phyloP scores from a whole-genome alignment of 2,888 invertebrate genomes.

The Quadroppia sp. region DNA sequence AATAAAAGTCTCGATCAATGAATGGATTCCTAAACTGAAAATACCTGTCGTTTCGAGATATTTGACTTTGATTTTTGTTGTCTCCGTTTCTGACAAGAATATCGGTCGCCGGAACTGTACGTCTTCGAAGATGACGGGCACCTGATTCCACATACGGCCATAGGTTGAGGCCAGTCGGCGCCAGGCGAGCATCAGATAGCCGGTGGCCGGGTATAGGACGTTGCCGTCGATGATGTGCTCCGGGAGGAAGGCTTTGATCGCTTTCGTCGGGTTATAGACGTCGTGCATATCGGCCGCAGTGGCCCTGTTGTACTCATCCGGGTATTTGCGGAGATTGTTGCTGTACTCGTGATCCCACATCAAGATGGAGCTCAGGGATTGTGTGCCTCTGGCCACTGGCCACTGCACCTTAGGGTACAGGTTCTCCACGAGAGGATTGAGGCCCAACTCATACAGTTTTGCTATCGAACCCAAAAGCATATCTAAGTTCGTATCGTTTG shows the following conservation, averaged over 20 bases:
- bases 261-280: no score
- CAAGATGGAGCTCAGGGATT: constrained; percentile 77
- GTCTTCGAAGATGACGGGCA: constrained; percentile 38
- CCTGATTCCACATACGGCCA: constrained; percentile 9
- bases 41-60: constrained; percentile 52
- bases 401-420: constrained; percentile 61
- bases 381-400: constrained; percentile 86
- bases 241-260: constrained; percentile 60
- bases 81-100: constrained; percentile 22
- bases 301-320: constrained; percentile 43
- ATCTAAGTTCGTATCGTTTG: constrained; percentile 67
- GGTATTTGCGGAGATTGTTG: constrained; percentile 51
- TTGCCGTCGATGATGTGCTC: constrained; percentile 63
- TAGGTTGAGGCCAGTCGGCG: constrained; percentile 61
- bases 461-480: constrained; percentile 76
- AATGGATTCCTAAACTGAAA: no score
- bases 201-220: constrained; percentile 57
- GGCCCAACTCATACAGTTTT: constrained; percentile 72
- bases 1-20: no score
- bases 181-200: constrained; percentile 67
- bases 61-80: constrained; percentile 24
- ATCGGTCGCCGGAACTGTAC: constrained; percentile 36
- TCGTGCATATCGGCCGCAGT: constrained; percentile 59
- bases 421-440: constrained; percentile 66
- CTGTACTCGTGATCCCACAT: constrained; percentile 76